A percentile compares a stretch with the other conserved stretches of the same genome.
Conservation (phyloP, 2,797 vertebrate genomes). For the Darevskia nairensis region DNA sequence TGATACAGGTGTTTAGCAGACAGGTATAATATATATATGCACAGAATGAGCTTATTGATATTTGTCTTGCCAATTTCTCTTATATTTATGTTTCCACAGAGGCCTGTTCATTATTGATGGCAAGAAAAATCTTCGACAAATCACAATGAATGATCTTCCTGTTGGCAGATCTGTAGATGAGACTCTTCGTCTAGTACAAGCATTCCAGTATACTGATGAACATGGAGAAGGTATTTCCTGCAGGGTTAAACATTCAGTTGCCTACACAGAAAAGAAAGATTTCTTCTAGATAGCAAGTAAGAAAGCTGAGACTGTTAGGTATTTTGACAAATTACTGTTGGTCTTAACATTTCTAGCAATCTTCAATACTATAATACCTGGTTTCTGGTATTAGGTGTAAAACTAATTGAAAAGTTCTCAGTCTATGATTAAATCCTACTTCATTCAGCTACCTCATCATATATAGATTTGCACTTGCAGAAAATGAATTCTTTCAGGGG, state of each 20-base stretch:
- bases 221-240: slow-evolving; percentile 91
- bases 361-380: background rate
- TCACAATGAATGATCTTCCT: slow-evolving; percentile 98
- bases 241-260: background rate
- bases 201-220: slow-evolving; percentile 98
- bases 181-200: slow-evolving; percentile 95
- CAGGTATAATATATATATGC: background rate
- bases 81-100: slow-evolving; percentile 75
- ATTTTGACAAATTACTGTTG: background rate
- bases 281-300: background rate
- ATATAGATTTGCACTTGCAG: background rate
- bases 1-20: background rate
- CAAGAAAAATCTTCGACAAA: slow-evolving; percentile 93
- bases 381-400: background rate
- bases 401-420: slow-evolving; percentile 7
- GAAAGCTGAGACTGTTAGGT: background rate
- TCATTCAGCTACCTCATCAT: background rate
- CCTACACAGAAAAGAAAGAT: background rate
- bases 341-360: background rate
- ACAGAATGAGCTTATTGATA: background rate
- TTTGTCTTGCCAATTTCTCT: background rate
- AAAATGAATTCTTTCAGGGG: background rate
- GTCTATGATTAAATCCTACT: background rate
- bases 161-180: slow-evolving; percentile 98
- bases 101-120: slow-evolving; percentile 98